Percentiles rank a stretch among this genome's conserved stretches.
Evolutionary conservation across 2,888 invertebrate species (phyloP).

Genomic region (Latrodectus elegans): DNA sequence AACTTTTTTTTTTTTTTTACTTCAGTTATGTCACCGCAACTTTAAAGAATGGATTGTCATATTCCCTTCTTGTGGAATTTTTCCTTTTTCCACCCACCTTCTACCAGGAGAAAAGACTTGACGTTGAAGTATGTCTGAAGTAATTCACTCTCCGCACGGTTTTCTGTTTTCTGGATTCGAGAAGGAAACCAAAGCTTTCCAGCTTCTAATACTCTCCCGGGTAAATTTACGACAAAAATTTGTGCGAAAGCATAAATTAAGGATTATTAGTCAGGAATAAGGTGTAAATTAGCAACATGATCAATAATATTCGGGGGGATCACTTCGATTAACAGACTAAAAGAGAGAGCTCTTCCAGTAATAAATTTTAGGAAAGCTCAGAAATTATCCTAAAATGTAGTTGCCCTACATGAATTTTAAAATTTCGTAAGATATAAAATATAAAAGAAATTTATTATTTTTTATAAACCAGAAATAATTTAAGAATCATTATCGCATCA

Average conservation of each 20-base stretch:
- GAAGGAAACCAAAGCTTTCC: neutral
- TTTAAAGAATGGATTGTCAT: conserved; percentile 45
- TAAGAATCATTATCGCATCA: no score
- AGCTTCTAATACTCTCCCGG: conserved; percentile 42
- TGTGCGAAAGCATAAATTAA: conserved; percentile 58
- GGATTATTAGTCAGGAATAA: conserved; percentile 38
- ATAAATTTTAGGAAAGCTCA: neutral
- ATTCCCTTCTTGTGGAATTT: conserved; percentile 14
- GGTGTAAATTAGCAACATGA: conserved; percentile 45
- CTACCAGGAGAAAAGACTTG: conserved; percentile 11
- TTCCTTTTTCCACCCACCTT: conserved; percentile 6
- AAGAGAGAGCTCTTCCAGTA: neutral
- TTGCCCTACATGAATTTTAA: no score
- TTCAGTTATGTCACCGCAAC: conserved; percentile 31
- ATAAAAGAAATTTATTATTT: no score
- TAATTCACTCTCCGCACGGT: neutral
- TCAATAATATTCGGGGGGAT: conserved; percentile 31
- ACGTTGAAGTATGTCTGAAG: conserved; percentile 40
- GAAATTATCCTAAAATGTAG: no score
- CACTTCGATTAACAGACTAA: neutral
- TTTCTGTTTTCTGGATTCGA: no score
- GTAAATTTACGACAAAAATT: conserved; percentile 53
- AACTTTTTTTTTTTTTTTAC: conserved; percentile 20
- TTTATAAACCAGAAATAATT: no score
- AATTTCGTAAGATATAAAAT: no score